Base-by-base conservation (phyloP, 1,140 invertebrate species). In the Atta texana region DNA sequence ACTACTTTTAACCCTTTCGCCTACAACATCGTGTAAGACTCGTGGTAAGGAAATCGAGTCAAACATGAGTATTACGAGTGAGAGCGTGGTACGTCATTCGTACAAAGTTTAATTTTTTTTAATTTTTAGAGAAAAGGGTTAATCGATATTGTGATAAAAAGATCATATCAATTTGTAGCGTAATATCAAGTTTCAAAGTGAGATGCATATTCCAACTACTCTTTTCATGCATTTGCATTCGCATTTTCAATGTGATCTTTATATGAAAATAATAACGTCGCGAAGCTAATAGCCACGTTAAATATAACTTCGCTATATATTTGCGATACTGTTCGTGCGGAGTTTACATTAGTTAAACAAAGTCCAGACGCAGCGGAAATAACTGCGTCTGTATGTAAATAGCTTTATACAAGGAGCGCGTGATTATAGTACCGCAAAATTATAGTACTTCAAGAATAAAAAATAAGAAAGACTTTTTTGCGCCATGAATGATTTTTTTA, bases 291-390 rank as follows among this genome's bases (percentile, higher is more conserved):
- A 57, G 80, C 2, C 24, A 24, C 18, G 39, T 82, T 84, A 84
- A 84, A 75, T 84, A 84, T 84, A 84, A 84, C 69, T 75, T 84
- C 8, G 28, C 39, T 51, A 74, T 82, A 31, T 24, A 59, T 74
- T 84, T 44, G 28, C 80, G 55, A 84, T 74, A 44, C 55, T 34
- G 39, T 84, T 75, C 18, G 28, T 21, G 39, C 69, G 28, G 14
- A 63, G 55, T 61, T 74, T 72, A 61, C 71, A 39, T 34, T 69
- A 57, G 51, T 61, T 75, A 63, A 84, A 75, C n/a, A 74, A 84
- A 84, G 8, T 63, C 28, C 55, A 84, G 69, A 61, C 39, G 14
- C 69, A 2, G 18, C 39, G 53, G 16, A 61, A 63, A 75, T 71
- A 71, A 59, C 18, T 82, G 14, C 53, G 80, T 74, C 49, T 74